Evolutionary conservation across 2,888 invertebrate genomes (phyloP).

Genomic region (Torymus aiolomorphi): DNA sequence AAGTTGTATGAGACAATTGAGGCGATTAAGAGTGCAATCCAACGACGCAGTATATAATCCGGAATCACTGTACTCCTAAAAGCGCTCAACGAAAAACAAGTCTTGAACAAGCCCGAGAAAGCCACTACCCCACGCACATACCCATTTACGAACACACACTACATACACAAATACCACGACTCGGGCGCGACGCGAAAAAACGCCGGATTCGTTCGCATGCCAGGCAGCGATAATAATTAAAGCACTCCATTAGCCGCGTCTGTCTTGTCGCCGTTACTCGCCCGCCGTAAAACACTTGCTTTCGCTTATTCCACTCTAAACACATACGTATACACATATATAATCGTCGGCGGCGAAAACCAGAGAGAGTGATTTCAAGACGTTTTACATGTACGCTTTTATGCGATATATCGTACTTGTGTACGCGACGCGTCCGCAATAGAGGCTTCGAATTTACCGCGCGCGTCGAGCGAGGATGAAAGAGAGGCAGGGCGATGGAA

Average conservation of each 20-base stretch:
- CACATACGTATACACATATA: too few relatives aligned
- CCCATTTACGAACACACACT: too few relatives aligned
- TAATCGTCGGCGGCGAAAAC: too few relatives aligned
- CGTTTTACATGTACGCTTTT: conserved; percentile 22
- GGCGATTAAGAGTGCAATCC: too few relatives aligned
- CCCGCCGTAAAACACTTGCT: conserved; percentile 18
- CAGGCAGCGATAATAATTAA: conserved; percentile 40
- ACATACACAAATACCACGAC: too few relatives aligned
- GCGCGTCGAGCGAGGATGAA: neutral
- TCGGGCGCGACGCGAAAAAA: neutral
- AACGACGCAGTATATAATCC: too few relatives aligned
- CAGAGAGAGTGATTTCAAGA: conserved; percentile 21
- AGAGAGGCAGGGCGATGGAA: neutral
- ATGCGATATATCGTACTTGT: too few relatives aligned
- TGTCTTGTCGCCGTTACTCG: conserved; percentile 29
- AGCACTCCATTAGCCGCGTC: conserved; percentile 48
- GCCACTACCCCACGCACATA: neutral
- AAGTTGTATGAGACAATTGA: too few relatives aligned
- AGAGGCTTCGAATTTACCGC: conserved; percentile 23
- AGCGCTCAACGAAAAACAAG: neutral
- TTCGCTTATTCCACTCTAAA: neutral
- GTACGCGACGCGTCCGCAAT: neutral
- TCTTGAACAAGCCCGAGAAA: neutral
- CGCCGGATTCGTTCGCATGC: conserved; percentile 24
- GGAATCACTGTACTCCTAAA: too few relatives aligned